Evolutionary conservation across 2,113 vertebrate genomes (phyloP).

Genomic region (Syngnathus floridae): DNA sequence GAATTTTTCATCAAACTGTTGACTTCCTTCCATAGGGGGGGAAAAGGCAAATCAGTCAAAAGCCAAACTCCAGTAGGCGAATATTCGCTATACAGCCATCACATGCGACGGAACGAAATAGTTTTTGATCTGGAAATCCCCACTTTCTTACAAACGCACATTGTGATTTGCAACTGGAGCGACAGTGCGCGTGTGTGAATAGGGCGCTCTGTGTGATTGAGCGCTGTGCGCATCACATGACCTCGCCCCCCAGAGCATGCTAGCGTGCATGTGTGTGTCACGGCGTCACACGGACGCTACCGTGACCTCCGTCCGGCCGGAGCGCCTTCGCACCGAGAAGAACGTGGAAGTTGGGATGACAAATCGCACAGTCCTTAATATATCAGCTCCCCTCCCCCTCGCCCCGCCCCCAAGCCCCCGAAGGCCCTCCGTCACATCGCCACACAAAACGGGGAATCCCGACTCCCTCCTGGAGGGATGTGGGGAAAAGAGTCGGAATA

Average conservation of each 20-base stretch:
- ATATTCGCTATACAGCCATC: not conserved
- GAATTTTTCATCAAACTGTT: not conserved
- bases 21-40: not conserved
- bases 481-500: not conserved
- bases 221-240: not conserved
- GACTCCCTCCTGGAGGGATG: not conserved
- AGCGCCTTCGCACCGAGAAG: not conserved
- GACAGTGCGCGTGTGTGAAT: not conserved
- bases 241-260: not conserved
- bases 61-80: not conserved
- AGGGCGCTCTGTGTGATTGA: constrained; percentile 1
- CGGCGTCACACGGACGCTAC: not conserved
- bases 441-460: not conserved
- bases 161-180: not conserved
- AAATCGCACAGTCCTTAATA: not conserved
- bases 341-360: not conserved
- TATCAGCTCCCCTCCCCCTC: not conserved
- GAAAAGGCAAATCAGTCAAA: not conserved
- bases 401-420: not conserved
- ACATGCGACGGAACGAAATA: not conserved
- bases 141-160: not conserved
- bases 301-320: not conserved
- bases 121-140: not conserved
- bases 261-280: not conserved
- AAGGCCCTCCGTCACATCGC: not conserved